Percentiles rank a stretch among this genome's conserved stretches.
Evolutionary conservation across 1,140 invertebrate species (phyloP).

Genomic region (Harpegnathos saltator): DNA sequence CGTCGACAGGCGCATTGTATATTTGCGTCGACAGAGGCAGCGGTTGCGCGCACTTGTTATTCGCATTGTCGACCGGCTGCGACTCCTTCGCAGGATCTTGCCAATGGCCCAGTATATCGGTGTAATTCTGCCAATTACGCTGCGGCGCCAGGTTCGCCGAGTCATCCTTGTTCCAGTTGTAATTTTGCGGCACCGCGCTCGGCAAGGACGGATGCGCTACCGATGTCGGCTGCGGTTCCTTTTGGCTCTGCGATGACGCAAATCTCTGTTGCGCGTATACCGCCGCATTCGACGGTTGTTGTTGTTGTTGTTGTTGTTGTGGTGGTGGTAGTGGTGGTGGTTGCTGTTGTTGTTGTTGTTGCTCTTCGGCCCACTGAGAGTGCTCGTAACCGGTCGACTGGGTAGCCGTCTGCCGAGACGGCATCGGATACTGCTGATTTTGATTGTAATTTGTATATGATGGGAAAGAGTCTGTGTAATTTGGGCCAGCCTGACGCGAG

Average conservation of each 20-base stretch:
- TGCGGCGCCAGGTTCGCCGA: slow-evolving; percentile 36
- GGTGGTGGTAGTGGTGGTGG: no score
- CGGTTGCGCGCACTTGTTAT: slow-evolving; percentile 40
- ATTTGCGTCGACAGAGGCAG: slow-evolving; percentile 29
- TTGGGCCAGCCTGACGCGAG: slow-evolving; percentile 71
- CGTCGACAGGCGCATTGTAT: slow-evolving; percentile 36
- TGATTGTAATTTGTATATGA: slow-evolving; percentile 77
- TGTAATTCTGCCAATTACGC: slow-evolving; percentile 78
- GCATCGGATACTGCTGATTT: slow-evolving; percentile 75
- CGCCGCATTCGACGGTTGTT: slow-evolving; percentile 41
- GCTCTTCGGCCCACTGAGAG: slow-evolving; percentile 72
- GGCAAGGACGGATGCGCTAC: slow-evolving; percentile 31
- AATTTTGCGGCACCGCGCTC: slow-evolving; percentile 61
- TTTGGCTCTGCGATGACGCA: slow-evolving; percentile 48
- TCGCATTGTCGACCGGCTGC: slow-evolving; percentile 54
- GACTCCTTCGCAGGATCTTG: slow-evolving; percentile 73
- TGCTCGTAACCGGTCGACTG: slow-evolving; percentile 65
- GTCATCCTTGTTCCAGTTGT: slow-evolving; percentile 76
- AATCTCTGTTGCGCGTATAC: slow-evolving; percentile 52
- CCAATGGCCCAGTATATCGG: slow-evolving; percentile 70
- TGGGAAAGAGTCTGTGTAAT: slow-evolving; percentile 74
- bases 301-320: no score
- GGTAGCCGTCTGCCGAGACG: slow-evolving; percentile 62
- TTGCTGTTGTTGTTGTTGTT: slow-evolving; percentile 55
- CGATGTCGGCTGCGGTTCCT: slow-evolving; percentile 56